A percentile compares a stretch with the other conserved stretches of the same genome.
These are phyloP conservation scores for Sigmodon hispidus DNA, from an alignment of 2,113 vertebrate genomes.

Conservation along the genomic window DNA sequence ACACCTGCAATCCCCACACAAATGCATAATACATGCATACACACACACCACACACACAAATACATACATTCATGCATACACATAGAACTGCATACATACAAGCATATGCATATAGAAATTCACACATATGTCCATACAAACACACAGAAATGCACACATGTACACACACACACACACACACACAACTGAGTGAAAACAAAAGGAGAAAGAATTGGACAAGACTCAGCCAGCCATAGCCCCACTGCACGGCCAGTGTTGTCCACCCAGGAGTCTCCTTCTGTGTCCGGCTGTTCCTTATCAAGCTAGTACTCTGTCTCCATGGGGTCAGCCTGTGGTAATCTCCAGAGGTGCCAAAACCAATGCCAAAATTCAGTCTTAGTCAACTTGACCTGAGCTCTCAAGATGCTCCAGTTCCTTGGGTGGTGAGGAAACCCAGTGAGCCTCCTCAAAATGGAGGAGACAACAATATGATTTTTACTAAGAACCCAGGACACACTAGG, in stretches of 20 bases:
- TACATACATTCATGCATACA: neutral
- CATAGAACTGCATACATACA: neutral
- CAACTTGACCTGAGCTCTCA: neutral
- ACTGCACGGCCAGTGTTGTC: rapidly evolving
- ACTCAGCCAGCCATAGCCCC: rapidly evolving
- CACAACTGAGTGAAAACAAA: neutral
- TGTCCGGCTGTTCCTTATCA: neutral
- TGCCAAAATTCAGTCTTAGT: neutral
- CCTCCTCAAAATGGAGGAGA: neutral
- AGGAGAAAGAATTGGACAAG: rapidly evolving
- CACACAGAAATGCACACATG: neutral
- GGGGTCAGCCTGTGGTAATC: neutral
- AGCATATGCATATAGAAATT: neutral
- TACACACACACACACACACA: neutral
- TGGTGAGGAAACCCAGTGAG: neutral
- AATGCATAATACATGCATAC: neutral
- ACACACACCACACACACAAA: neutral
- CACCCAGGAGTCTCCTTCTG: rapidly evolving
- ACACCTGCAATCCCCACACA: neutral
- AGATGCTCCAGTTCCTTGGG: neutral
- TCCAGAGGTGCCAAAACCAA: neutral
- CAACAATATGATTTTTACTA: neutral
- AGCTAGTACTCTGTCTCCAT: too few relatives aligned
- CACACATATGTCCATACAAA: neutral
- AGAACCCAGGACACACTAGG: neutral